A percentile compares a stretch with the other conserved stretches of the same genome.
Conservation (phyloP, 2,797 vertebrate species). For the Huso huso region DNA sequence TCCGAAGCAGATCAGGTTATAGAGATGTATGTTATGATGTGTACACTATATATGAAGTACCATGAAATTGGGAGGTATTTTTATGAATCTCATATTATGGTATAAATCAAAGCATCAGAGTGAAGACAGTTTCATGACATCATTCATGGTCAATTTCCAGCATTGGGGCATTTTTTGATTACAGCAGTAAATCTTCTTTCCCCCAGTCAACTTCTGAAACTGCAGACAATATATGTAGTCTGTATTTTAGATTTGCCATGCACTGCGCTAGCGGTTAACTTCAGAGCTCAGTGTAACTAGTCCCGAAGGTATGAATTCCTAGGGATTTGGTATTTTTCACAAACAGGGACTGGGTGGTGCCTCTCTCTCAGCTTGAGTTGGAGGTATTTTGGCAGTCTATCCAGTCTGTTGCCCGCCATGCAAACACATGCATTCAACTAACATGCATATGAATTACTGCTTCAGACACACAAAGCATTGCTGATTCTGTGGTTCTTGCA, state of each 20-base stretch:
- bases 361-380: too few relatives aligned
- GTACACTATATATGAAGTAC: slow-evolving; percentile 8
- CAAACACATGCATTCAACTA: too few relatives aligned
- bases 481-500: too few relatives aligned
- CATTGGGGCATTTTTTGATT: slow-evolving; percentile 56
- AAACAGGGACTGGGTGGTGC: slow-evolving; percentile 16
- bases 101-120: slow-evolving; percentile 55
- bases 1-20: background rate
- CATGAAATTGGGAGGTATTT: slow-evolving; percentile 19
- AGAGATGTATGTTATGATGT: background rate
- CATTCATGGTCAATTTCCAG: slow-evolving; percentile 67
- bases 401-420: too few relatives aligned
- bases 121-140: slow-evolving; percentile 57
- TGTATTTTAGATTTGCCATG: slow-evolving; percentile 19
- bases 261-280: background rate
- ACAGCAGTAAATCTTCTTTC: slow-evolving; percentile 59
- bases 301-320: slow-evolving; percentile 20
- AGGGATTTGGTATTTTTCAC: slow-evolving; percentile 17
- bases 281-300: background rate
- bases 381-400: too few relatives aligned
- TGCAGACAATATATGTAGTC: slow-evolving; percentile 10
- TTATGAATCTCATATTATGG: slow-evolving; percentile 39
- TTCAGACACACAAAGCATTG: too few relatives aligned
- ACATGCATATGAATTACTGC: too few relatives aligned
- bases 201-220: background rate